Base-by-base conservation (phyloP, 2,888 invertebrate species). In the Xestia xanthographa region DNA sequence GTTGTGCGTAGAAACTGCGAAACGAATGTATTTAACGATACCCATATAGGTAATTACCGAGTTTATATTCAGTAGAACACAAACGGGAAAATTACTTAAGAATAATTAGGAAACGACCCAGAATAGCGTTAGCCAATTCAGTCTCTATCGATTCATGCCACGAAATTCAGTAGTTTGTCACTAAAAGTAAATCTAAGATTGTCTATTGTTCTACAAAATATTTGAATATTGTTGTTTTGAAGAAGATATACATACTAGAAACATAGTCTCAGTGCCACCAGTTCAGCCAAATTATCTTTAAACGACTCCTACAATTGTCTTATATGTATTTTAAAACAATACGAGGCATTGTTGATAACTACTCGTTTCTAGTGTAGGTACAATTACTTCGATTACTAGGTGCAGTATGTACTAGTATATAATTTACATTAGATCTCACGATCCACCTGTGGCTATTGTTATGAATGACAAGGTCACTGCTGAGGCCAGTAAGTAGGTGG, bases 401-500 rank as follows among this genome's bases (percentile, higher is more conserved):
- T 66, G 68, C 74, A 74, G 60, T 41, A 45, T 5, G 17, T 66
- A 62, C 43, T 68, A 41, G 41, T 69, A 43, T 41, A 22, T 66
- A 56, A 81, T 71, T 77, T 72, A 74, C 66, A 66, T 63, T 58
- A 73, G 8, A 29, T 69, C 72, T 71, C 77, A 81, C 77, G 82
- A 82, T 8, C 63, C 71, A 72, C 66, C 75, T 58, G 65, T 11
- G 38, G 77, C 67, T 63, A 70, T 84, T 84, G 70, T 77, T 80
- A 70, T 68, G 17, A 50, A n/a, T 26, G 26, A 26, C 77, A 82
- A 85, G 76, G 73, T 63, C 71, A 69, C 66, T 65, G n/a, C 66
- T 34, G 34, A 34, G 34, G 34, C 34, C 34, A 34, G 3, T 34
- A 34, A 34, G 66, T 70, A 41, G 8, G 6, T 38, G 41, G n/a